Evolutionary conservation across 2,888 invertebrate genomes (phyloP), one percentile per base, ranked within the genome.

Genomic region (Tachystola acroxantha): DNA sequence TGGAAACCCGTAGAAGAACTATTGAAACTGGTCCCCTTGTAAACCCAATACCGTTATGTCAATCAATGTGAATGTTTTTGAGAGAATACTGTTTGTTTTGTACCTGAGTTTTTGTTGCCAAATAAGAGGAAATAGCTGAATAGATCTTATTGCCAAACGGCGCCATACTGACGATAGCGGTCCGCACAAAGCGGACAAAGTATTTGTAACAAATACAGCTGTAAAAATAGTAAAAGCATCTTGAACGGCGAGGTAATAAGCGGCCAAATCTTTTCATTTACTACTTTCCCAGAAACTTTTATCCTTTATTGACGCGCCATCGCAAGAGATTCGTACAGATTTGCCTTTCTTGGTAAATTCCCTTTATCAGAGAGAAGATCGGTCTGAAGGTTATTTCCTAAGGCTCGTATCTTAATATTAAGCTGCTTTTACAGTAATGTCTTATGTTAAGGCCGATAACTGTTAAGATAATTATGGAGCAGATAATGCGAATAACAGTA

Each of bases 81-180:
- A 50, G 53, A 54, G 24, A 55, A 34, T 51, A 44, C 39, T 59
- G 49, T 65, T 64, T 55, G 54, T 54, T 54, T 37, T 48, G 59
- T 64, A 58, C 61, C 62, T 53, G 57, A 49, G 54, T 65, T 64
- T 66, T 67, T 71, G 55, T 59, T 37, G 42, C 39, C 46, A 41
- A 62, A 58, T 58, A 56, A 59, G 64, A 63, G 65, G 62, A 66
- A 66, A 46, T 63, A 57, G 58, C 50, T 59, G 58, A 57, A 61
- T 61, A 49, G 43, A 48, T 47, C 16, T 45, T 43, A 41, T 11
- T 2, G 27, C 2, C 6, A 27, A 27, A 27, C 11, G 27, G 27
- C 27, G 27, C 27, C 27, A 11, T 10, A 12, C 48, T 37, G 53
- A 39, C 50, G n/a, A n/a, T n/a, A n/a, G n/a, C n/a, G 49, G 43